These are phyloP conservation scores for Coracopsis vasa DNA, from an alignment of 2,113 vertebrate species.

Conservation along the genomic window DNA sequence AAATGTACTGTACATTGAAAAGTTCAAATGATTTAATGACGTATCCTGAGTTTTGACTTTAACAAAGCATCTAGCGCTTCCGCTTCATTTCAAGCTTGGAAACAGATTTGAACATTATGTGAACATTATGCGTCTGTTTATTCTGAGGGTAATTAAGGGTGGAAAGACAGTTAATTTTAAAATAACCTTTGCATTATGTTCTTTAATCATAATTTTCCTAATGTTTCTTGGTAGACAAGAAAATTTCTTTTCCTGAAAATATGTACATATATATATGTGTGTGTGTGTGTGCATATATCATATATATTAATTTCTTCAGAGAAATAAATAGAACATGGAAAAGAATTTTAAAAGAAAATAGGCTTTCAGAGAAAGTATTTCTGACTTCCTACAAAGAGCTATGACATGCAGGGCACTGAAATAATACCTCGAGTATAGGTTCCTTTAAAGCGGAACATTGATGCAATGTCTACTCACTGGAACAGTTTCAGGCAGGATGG, in stretches of 20 bases:
- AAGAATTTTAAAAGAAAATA: neutral
- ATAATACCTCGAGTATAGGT: neutral
- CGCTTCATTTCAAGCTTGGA: neutral
- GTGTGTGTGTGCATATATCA: neutral
- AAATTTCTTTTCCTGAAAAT: neutral
- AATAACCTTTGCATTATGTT: neutral
- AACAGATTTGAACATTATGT: neutral
- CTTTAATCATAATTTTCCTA: neutral
- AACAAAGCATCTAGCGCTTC: neutral
- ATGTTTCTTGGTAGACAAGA: neutral
- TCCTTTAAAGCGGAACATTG: neutral
- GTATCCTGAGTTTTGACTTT: neutral
- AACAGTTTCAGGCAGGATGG: neutral
- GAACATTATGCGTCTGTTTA: neutral
- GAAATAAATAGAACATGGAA: neutral
- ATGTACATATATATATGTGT: fast-evolving
- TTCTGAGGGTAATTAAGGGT: neutral
- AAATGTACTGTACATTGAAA: neutral
- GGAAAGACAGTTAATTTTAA: neutral
- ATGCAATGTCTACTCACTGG: neutral
- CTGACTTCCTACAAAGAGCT: neutral
- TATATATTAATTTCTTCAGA: neutral
- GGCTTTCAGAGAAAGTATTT: neutral
- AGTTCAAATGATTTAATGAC: neutral
- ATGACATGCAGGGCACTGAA: neutral